Evolutionary conservation across 2,888 invertebrate genomes (phyloP).

Genomic region (Euproctis similis): DNA sequence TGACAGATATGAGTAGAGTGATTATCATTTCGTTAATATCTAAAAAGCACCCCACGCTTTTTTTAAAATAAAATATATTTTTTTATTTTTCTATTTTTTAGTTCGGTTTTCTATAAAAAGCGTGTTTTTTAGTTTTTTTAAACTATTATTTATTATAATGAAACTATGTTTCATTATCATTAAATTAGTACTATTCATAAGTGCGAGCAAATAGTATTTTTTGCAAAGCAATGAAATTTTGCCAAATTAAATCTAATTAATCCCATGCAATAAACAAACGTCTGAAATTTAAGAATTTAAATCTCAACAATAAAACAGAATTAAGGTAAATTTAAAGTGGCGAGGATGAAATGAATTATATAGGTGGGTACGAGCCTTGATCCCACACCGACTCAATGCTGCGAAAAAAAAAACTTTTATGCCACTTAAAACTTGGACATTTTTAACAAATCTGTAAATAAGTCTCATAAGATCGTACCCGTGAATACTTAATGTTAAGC

Average conservation of each 20-base stretch:
- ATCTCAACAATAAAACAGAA: conserved; percentile 20
- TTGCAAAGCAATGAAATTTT: not conserved
- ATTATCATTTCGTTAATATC: no score
- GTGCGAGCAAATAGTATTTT: not conserved
- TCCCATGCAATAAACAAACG: conserved; percentile 16
- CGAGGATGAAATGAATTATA: conserved; percentile 23
- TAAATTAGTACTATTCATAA: no score
- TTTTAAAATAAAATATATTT: no score
- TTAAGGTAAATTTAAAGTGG: conserved; percentile 24
- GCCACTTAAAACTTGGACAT: conserved; percentile 31
- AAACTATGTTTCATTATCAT: no score
- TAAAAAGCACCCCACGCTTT: no score
- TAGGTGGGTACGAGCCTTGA: conserved; percentile 19
- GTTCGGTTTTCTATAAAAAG: no score
- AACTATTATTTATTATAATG: no score
- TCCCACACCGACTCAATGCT: conserved; percentile 11
- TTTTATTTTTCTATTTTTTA: no score
- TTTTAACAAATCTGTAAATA: conserved; percentile 27
- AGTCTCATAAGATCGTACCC: conserved; percentile 14
- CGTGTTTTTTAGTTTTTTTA: no score
- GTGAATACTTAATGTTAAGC: conserved; percentile 14
- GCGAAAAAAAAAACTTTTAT: conserved; percentile 22
- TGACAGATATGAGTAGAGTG: no score
- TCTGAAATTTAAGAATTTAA: conserved; percentile 14
- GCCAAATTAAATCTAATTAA: conserved; percentile 17